phyloP scores from a whole-genome alignment of 1,140 invertebrate genomes.

The Gonatopus flavifemur region DNA sequence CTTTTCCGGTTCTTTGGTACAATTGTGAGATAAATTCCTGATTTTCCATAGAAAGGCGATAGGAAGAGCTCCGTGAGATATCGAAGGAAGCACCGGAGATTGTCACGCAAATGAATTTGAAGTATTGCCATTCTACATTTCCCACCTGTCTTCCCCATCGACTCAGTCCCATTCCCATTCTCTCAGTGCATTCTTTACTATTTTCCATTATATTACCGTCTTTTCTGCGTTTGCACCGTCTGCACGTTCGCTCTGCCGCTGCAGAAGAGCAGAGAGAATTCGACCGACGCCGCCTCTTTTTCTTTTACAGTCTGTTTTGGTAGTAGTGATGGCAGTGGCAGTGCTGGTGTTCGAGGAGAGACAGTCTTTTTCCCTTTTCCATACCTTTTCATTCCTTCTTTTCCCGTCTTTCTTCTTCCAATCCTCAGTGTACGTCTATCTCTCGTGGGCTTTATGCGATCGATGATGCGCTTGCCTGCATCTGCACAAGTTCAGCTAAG shows the following conservation, averaged over 20 bases:
- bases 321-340: too few relatives aligned
- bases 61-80: constrained; percentile 11
- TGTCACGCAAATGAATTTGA: constrained; percentile 39
- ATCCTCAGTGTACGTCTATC: neutral
- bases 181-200: too few relatives aligned
- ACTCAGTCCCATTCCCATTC: constrained; percentile 5
- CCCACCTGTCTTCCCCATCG: constrained; percentile 23
- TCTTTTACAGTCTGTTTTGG: too few relatives aligned
- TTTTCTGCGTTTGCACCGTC: neutral
- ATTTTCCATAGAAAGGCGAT: too few relatives aligned
- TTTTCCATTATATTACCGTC: constrained; percentile 31
- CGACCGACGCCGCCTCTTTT: too few relatives aligned
- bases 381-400: neutral
- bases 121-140: constrained; percentile 38
- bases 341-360: too few relatives aligned
- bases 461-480: constrained; percentile 18
- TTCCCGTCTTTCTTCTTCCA: constrained; percentile 3
- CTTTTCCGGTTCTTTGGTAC: too few relatives aligned
- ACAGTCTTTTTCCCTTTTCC: neutral
- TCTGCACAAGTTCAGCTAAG: constrained; percentile 23
- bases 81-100: constrained; percentile 36
- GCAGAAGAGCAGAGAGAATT: too few relatives aligned
- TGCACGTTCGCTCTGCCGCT: neutral
- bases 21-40: constrained; percentile 20
- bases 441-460: constrained; percentile 4